Evolutionary conservation across 2,888 invertebrate species (phyloP).

Genomic region (Hypolimnas misippus): DNA sequence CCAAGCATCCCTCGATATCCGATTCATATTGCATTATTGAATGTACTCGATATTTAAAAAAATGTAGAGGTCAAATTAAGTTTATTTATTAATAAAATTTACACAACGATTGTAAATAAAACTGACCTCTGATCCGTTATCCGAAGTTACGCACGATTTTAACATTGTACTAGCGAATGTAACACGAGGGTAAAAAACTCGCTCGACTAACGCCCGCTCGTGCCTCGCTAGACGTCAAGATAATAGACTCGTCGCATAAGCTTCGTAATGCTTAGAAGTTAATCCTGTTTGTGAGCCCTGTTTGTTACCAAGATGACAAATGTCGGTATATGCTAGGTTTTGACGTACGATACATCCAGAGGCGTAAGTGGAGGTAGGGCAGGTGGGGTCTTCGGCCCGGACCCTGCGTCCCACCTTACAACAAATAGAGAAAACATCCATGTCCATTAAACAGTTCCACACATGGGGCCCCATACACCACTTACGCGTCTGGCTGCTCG

Average conservation of each 20-base stretch:
- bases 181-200: background rate
- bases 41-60: background rate
- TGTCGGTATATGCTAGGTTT: conserved; percentile 53
- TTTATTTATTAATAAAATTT: background rate
- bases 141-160: background rate
- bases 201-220: background rate
- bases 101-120: background rate
- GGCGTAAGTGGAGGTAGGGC: conserved; percentile 84
- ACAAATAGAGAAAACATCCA: conserved; percentile 79
- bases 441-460: conserved; percentile 71
- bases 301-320: conserved; percentile 60
- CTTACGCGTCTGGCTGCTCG: conserved; percentile 81
- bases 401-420: conserved; percentile 83
- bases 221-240: conserved; percentile 4
- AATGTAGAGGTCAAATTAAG: background rate
- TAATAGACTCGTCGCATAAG: conserved; percentile 3
- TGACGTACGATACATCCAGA: conserved; percentile 85
- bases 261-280: conserved; percentile 26
- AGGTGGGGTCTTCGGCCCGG: conserved; percentile 83
- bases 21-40: background rate
- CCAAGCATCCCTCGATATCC: conserved; percentile 10
- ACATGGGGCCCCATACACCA: conserved; percentile 77
- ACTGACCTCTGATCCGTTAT: conserved; percentile 4
- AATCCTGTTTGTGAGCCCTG: conserved; percentile 51
- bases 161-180: background rate